Evolutionary conservation across 1,140 invertebrate species (phyloP).

Genomic region (Conopomorpha cramerella): DNA sequence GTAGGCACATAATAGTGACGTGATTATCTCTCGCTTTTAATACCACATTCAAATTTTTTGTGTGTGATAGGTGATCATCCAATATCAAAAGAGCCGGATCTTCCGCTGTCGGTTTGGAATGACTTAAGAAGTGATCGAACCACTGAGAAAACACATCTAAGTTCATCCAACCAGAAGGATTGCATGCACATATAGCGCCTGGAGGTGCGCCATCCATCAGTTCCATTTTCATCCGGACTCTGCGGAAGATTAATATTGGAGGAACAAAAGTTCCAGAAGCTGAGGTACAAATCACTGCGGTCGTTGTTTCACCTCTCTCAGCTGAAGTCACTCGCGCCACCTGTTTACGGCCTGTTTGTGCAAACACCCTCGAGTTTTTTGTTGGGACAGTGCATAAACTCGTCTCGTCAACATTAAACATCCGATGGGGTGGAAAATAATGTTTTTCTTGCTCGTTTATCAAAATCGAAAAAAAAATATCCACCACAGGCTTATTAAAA

Average conservation of each 20-base stretch:
- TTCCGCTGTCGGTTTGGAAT: constrained; percentile 14
- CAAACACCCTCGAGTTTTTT: constrained; percentile 10
- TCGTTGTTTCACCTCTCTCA: constrained; percentile 7
- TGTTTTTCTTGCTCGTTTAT: neutral
- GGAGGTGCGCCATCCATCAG: constrained; percentile 18
- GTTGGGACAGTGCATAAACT: constrained; percentile 9
- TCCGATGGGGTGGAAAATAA: constrained; percentile 4
- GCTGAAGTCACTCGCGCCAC: constrained; percentile 6
- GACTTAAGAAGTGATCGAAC: constrained; percentile 21
- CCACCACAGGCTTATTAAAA: constrained; percentile 14
- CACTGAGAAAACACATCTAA: constrained; percentile 16
- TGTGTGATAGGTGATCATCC: constrained; percentile 22
- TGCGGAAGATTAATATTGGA: constrained; percentile 29
- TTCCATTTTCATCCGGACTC: constrained; percentile 20
- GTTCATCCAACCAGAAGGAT: constrained; percentile 26
- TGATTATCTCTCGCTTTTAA: constrained; percentile 14
- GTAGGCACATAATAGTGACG: constrained; percentile 19
- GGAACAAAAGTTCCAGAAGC: constrained; percentile 27
- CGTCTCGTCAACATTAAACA: constrained; percentile 14
- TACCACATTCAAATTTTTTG: constrained; percentile 14
- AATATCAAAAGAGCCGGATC: constrained; percentile 22
- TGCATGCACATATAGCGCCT: constrained; percentile 11
- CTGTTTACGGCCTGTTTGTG: constrained; percentile 3
- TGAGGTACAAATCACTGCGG: constrained; percentile 1
- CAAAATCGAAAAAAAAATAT: constrained; percentile 7